phyloP scores from a whole-genome alignment of 2,113 vertebrate genomes.

The Oncorhynchus keta region DNA sequence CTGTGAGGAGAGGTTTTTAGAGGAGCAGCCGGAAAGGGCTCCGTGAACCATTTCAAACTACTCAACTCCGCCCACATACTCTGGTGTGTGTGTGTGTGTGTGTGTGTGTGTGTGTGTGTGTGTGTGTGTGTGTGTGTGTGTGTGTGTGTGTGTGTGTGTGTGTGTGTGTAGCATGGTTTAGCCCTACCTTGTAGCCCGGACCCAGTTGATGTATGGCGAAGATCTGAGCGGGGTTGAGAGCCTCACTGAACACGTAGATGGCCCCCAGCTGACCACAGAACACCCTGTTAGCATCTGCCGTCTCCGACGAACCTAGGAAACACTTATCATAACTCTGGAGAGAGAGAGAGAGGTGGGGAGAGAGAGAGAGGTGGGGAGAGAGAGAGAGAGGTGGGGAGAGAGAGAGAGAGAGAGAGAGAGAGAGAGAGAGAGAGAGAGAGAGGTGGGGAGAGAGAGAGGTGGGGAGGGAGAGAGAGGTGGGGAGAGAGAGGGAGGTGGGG shows the following conservation, averaged over 20 bases:
- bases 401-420: too few species aligned
- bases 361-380: accelerated
- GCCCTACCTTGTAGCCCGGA: constrained; percentile 93
- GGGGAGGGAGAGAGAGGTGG: too few species aligned
- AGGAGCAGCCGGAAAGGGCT: too few species aligned
- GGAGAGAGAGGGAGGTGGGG: too few species aligned
- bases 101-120: too few species aligned
- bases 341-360: not conserved
- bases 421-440: too few species aligned
- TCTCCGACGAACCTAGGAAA: constrained; percentile 98
- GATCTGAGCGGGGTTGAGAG: constrained; percentile 97
- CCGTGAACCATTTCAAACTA: too few species aligned
- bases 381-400: too few species aligned
- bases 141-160: not conserved
- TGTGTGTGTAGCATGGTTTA: too few species aligned
- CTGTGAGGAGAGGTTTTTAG: too few species aligned
- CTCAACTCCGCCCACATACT: too few species aligned
- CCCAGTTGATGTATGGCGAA: constrained; percentile 98
- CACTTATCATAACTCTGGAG: constrained; percentile 97
- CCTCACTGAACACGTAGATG: constrained; percentile 98
- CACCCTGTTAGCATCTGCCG: constrained; percentile 95
- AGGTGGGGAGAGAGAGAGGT: too few species aligned
- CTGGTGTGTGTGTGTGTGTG: not conserved
- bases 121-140: not conserved
- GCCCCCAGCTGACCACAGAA: constrained; percentile 98